phyloP scores from a whole-genome alignment of 2,888 invertebrate species.

The Pemphredon lugubris region DNA sequence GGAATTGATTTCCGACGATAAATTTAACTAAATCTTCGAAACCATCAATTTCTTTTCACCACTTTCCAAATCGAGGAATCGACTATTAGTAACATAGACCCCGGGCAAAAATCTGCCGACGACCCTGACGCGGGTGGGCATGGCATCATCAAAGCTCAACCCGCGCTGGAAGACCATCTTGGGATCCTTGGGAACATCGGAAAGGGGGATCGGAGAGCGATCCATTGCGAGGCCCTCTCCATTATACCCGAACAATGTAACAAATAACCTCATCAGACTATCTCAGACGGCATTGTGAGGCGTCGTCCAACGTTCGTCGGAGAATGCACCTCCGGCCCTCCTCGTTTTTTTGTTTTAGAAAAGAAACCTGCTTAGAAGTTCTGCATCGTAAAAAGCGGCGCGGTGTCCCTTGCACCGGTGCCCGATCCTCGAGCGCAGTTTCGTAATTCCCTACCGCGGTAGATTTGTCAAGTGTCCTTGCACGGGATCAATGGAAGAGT shows the following conservation, averaged over 20 bases:
- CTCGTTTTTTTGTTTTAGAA: slow-evolving; percentile 38
- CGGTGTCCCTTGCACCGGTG: slow-evolving; percentile 21
- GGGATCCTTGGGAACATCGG: slow-evolving; percentile 55
- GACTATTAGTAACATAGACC: too few species aligned
- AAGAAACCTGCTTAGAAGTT: slow-evolving; percentile 33
- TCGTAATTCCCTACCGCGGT: slow-evolving; percentile 44
- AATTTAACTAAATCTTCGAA: too few species aligned
- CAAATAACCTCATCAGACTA: slow-evolving; percentile 75
- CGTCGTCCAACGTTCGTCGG: slow-evolving; percentile 60
- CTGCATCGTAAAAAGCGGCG: slow-evolving; percentile 26
- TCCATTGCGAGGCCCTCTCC: slow-evolving; percentile 64
- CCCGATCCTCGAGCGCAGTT: slow-evolving; percentile 17
- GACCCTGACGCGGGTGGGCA: slow-evolving; percentile 40
- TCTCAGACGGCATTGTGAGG: slow-evolving; percentile 70
- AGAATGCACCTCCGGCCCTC: slow-evolving; percentile 48
- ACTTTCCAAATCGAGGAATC: too few species aligned
- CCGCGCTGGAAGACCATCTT: slow-evolving; percentile 19
- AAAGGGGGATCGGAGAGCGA: slow-evolving; percentile 61
- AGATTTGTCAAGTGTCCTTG: slow-evolving; percentile 47
- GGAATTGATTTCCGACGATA: too few species aligned
- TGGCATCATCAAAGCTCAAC: slow-evolving; percentile 58
- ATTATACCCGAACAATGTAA: slow-evolving; percentile 74
- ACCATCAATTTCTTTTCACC: too few species aligned
- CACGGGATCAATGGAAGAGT: slow-evolving; percentile 10
- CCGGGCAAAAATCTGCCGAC: slow-evolving; percentile 36